Base-by-base conservation (phyloP, 2,888 invertebrate genomes). In the Xestia rhomboidea region DNA sequence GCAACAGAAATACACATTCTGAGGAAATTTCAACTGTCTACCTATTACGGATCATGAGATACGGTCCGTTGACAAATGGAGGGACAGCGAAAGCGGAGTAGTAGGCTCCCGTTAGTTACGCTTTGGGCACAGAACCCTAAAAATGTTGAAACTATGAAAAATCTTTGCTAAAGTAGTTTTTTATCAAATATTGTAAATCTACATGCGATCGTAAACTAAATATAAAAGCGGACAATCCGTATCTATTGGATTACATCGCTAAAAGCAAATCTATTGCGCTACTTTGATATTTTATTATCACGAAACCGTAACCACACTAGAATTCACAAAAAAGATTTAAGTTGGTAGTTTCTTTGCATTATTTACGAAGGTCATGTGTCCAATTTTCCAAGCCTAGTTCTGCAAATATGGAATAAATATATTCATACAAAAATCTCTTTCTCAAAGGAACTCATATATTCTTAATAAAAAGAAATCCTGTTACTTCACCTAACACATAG, bases 151-250 rank as follows among this genome's bases (percentile, higher is more conserved):
- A 27, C 6, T 70, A 38, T 21, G 6, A 72, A 72, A 18, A 51
- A 72, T n/a, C 13, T 51, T 38, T 41, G 1, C 5, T 21, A 73
- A 51, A 51, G n/a, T 51, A 30, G 24, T 54, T 73, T n/a, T n/a
- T 41, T 67, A 81, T 73, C 62, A 11, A 73, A 73, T 62, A 41
- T 46, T 30, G 21, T 60, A 34, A 34, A 73, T 73, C 54, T 38
- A 64, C 72, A 85, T 46, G 77, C 77, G 78, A 85, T 67, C 86
- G 82, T 77, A 66, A 85, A 85, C 24, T 49, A 24, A 73, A 71
- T 51, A 74, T 51, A 76, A 73, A 74, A 66, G 54, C 71, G 64
- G 77, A 57, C 77, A 62, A 70, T 51, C 30, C 46, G n/a, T 73
- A 72, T 85, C 68, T 63, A 68, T 64, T 30, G 21, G 34, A 68